Base-by-base conservation (phyloP, 1,140 invertebrate genomes). In the Lepidotrigona ventralis region DNA sequence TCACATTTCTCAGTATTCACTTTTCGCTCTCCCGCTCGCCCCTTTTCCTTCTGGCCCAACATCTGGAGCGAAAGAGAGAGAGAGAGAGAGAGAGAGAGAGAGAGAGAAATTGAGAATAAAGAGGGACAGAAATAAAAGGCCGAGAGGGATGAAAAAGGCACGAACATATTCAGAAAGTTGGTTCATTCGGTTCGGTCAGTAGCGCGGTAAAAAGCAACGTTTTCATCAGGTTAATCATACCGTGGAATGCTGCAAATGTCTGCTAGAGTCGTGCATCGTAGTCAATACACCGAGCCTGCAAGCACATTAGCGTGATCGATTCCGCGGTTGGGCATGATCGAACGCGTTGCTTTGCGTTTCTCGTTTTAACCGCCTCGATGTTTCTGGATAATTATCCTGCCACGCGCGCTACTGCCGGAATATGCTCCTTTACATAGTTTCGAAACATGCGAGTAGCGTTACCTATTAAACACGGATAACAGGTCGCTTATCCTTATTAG, bases 1-100 rank as follows among this genome's bases (percentile, higher is more conserved):
- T 91, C 88, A 91, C 88, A 87, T 89, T 90, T 89, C 77, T 84
- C 79, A 81, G 86, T 90, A 91, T 91, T 91, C 90, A 91, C 90
- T 91, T 90, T 91, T 90, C 85, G 79, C 86, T 91, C 87, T 86
- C 84, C 72, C 56, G 60, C 80, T 80, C 66, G 58, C 70, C 83
- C 85, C 83, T 85, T 86, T 85, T 60, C 71, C 84, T 85, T 76
- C 81, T 73, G 71, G 69, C 29, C 68, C 70, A 58, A 39, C 77
- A 85, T 86, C 63, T 68, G 74, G 68, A 80, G n/a, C 63, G 68
- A 74, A 19, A 23, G 70, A 75, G 46, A 26, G 64, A 51, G 64
- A 19, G 68, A 29, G 46, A 64, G 26, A 58, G 23, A 75, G 39
- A 33, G 29, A 56, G 54, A 63, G n/a, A 60, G 63, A 39, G 12